These are phyloP conservation scores for Drosophila eohydei DNA, from an alignment of 2,888 invertebrate genomes.

Conservation along the genomic window DNA sequence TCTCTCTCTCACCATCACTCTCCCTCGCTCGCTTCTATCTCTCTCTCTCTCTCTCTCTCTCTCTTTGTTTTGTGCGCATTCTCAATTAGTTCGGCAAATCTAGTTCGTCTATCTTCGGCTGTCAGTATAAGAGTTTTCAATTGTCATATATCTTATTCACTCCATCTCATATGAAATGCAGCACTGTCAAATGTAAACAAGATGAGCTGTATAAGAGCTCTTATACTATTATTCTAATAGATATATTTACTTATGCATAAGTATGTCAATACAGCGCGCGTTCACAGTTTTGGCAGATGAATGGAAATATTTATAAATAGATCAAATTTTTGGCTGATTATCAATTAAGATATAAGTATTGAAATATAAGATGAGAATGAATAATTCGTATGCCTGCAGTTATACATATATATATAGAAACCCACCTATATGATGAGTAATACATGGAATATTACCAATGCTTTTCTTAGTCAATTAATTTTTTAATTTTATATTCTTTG, in stretches of 20 bases:
- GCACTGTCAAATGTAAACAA: slow-evolving; percentile 61
- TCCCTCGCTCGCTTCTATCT: slow-evolving; percentile 9
- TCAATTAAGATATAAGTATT: slow-evolving; percentile 64
- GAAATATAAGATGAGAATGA: slow-evolving; percentile 67
- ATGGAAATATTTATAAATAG: slow-evolving; percentile 61
- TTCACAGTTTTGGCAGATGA: slow-evolving; percentile 57
- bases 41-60: slow-evolving; percentile 4
- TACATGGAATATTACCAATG: neutral
- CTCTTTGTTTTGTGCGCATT: slow-evolving; percentile 43
- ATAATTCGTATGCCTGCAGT: slow-evolving; percentile 13
- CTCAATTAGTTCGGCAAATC: slow-evolving; percentile 30
- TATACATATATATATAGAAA: neutral
- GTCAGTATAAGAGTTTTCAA: slow-evolving; percentile 55
- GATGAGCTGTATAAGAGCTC: slow-evolving; percentile 36
- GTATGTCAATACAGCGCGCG: slow-evolving; percentile 65
- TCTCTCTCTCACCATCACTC: neutral
- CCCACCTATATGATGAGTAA: slow-evolving; percentile 39
- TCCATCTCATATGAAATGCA: slow-evolving; percentile 9
- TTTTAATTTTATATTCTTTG: neutral
- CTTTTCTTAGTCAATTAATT: neutral
- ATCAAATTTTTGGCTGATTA: slow-evolving; percentile 53
- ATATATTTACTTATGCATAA: slow-evolving; percentile 21
- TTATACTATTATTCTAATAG: slow-evolving; percentile 44
- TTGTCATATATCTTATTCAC: slow-evolving; percentile 18
- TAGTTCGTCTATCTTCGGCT: slow-evolving; percentile 31